Conservation (phyloP, 2,888 invertebrate species). For the Elegia similella region DNA sequence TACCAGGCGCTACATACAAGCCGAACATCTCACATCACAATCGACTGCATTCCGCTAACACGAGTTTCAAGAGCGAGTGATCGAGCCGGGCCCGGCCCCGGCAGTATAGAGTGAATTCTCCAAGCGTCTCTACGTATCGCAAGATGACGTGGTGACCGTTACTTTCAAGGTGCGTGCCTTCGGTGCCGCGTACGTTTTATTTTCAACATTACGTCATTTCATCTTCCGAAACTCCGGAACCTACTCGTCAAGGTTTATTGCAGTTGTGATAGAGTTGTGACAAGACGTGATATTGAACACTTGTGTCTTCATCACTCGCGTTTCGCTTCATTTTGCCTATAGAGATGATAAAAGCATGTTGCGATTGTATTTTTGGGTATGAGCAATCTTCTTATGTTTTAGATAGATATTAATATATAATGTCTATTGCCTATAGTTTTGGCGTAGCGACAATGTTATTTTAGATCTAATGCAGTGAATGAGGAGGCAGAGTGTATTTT, state of each 20-base stretch:
- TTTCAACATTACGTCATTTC: slow-evolving; percentile 71
- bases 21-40: neutral
- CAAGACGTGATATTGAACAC: slow-evolving; percentile 26
- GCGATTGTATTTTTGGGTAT: slow-evolving; percentile 70
- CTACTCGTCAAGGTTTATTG: slow-evolving; percentile 16
- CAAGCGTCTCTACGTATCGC: slow-evolving; percentile 42
- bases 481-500: neutral
- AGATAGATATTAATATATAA: neutral
- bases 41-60: slow-evolving; percentile 1
- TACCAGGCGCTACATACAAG: neutral
- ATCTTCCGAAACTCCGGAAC: slow-evolving; percentile 27
- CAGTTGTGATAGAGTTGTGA: slow-evolving; percentile 37
- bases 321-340: slow-evolving; percentile 16
- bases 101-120: slow-evolving; percentile 46
- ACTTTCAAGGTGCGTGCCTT: slow-evolving; percentile 51
- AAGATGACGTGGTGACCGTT: slow-evolving; percentile 40
- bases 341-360: slow-evolving; percentile 69
- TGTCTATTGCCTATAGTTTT: neutral
- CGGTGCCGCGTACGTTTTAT: slow-evolving; percentile 53
- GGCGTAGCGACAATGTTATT: neutral
- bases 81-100: neutral
- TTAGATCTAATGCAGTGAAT: neutral
- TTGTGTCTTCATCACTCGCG: slow-evolving; percentile 30
- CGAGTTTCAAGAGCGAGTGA: neutral
- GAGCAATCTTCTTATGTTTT: slow-evolving; percentile 35